Evolutionary conservation across 2,888 invertebrate species (phyloP), one percentile per base, ranked within the genome.

Genomic region (Synanthedon myopaeformis): DNA sequence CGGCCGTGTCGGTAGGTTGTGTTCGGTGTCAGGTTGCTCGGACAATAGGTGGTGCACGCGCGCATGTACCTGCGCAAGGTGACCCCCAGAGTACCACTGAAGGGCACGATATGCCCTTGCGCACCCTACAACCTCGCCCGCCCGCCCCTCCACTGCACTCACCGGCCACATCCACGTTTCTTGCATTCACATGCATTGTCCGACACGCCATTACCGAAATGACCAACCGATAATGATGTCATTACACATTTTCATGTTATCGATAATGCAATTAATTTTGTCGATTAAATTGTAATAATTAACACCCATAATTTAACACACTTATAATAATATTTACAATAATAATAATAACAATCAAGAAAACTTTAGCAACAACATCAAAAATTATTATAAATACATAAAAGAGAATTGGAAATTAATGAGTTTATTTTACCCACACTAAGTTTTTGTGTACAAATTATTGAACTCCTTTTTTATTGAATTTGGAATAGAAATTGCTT

Each of bases 11-110:
- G 64, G 59, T 52, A 42, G 60, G 55, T 60, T 58, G 56, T 55
- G 56, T 58, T 61, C 65, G 74, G 81, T 79, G 78, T 80, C 77
- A 75, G 82, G 77, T 81, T 82, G 78, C 72, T 70, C 75, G 69
- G 72, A 81, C 82, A 85, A 85, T 84, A 84, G 85, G 74, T 74
- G 79, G 8, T 35, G 35, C 35, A 35, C 81, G 79, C 76, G 82
- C 80, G 79, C 79, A 73, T 74, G 82, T 80, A 82, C 82, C 80
- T 78, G 80, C 68, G 72, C 80, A 85, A 85, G 85, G 85, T 84
- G 85, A 84, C 84, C 85, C 23, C 23, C 23, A 23, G 23, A 23
- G 23, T 69, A 59, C 64, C 63, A 66, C 66, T 74, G 80, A 86
- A 86, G 86, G 86, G 86, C 86, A 85, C 79, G 74, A 67, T 70